phyloP scores from a whole-genome alignment of 2,113 vertebrate species.

The Carassius auratus region DNA sequence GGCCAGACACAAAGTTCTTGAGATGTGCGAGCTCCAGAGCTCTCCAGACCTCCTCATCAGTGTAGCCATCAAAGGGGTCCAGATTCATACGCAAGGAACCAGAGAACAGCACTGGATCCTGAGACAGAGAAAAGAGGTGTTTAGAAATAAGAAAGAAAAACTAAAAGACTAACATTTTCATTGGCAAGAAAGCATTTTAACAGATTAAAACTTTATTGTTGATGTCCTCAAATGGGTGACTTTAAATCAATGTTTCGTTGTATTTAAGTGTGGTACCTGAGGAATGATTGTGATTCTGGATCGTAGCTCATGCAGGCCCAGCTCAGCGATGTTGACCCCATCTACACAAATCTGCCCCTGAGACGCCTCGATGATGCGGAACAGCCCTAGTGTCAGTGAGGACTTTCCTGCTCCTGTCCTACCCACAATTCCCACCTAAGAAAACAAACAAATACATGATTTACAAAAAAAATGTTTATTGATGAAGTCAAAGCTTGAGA shows the following conservation, averaged over 20 bases:
- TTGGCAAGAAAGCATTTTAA: background rate
- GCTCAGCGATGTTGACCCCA: constrained; percentile 83
- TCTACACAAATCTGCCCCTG: constrained; percentile 90
- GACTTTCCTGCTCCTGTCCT: constrained; percentile 96
- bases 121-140: background rate
- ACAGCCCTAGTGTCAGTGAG: constrained; percentile 89
- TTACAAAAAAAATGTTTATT: too few species aligned
- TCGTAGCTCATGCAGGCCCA: constrained; percentile 90
- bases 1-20: constrained; percentile 84
- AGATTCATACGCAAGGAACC: constrained; percentile 94
- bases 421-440: constrained; percentile 94
- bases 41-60: constrained; percentile 88
- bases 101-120: constrained; percentile 95
- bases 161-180: background rate
- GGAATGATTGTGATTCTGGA: constrained; percentile 96
- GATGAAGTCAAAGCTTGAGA: background rate
- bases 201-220: background rate
- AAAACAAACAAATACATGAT: background rate
- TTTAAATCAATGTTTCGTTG: background rate
- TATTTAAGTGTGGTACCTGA: constrained; percentile 78
- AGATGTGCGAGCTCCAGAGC: constrained; percentile 90
- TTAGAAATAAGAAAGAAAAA: background rate
- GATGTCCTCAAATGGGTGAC: background rate
- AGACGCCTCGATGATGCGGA: constrained; percentile 90
- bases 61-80: constrained; percentile 87